These are phyloP conservation scores for Ceuthmochares aereus DNA, from an alignment of 2,113 vertebrate species.

Conservation along the genomic window DNA sequence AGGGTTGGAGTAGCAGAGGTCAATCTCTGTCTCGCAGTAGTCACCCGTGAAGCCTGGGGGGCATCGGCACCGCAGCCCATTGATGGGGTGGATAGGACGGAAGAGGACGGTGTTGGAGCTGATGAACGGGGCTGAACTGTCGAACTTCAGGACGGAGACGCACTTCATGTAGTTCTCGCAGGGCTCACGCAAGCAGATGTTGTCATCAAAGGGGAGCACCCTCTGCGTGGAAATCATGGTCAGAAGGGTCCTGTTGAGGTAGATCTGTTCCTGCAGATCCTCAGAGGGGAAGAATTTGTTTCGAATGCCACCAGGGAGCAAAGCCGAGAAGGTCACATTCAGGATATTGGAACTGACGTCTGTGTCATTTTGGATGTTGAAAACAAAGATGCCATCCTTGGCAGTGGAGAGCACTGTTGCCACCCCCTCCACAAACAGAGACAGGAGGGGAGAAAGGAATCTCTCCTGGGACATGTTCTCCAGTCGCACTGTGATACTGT, in stretches of 20 bases:
- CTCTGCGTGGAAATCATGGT: constrained; percentile 89
- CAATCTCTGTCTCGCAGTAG: constrained; percentile 95
- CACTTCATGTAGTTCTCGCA: constrained; percentile 99
- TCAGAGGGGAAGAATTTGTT: constrained; percentile 91
- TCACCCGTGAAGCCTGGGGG: constrained; percentile 92
- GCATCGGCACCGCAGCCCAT: constrained; percentile 92
- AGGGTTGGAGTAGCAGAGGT: constrained; percentile 94
- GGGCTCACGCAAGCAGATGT: constrained; percentile 95
- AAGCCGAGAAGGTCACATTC: constrained; percentile 94
- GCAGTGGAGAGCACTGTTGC: constrained; percentile 90
- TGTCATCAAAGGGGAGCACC: constrained; percentile 96
- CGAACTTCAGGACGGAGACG: constrained; percentile 92
- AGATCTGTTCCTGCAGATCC: constrained; percentile 96
- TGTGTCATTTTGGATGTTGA: constrained; percentile 95
- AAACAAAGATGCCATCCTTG: constrained; percentile 90
- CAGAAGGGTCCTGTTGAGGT: constrained; percentile 93
- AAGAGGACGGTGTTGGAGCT: constrained; percentile 93
- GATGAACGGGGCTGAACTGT: constrained; percentile 95
- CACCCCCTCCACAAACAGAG: constrained; percentile 91
- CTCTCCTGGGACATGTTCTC: constrained; percentile 98
- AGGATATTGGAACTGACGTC: constrained; percentile 91
- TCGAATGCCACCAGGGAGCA: constrained; percentile 84
- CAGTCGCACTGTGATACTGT: constrained; percentile 96
- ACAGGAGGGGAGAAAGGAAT: constrained; percentile 92
- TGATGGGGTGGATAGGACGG: constrained; percentile 95